Conservation (phyloP, 1,140 invertebrate species). For the Paralvinella palmiformis region DNA sequence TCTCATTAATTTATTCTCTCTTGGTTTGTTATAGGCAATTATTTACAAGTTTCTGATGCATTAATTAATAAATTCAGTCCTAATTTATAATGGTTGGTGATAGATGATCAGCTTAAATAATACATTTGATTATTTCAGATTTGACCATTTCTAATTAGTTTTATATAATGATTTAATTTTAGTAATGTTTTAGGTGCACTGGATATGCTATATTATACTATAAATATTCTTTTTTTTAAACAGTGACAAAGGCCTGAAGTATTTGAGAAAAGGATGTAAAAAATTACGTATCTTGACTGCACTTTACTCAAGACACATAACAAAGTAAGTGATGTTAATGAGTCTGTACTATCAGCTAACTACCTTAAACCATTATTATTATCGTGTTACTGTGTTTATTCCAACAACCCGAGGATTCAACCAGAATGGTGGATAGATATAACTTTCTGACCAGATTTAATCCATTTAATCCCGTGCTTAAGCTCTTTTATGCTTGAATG, state of each 20-base stretch:
- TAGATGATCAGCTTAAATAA: background rate
- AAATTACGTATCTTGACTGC: constrained; percentile 39
- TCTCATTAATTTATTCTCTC: background rate
- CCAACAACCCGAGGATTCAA: too few relatives aligned
- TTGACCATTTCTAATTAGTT: background rate
- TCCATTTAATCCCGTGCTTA: too few relatives aligned
- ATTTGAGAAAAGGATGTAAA: constrained; percentile 47
- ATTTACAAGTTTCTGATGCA: background rate
- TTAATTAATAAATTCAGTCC: background rate
- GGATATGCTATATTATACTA: background rate
- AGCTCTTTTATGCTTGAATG: too few relatives aligned
- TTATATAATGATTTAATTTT: background rate
- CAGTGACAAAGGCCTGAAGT: constrained; percentile 49
- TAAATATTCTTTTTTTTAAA: constrained; percentile 16
- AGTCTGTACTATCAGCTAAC: too few relatives aligned
- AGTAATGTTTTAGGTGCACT: background rate
- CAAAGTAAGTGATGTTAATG: constrained; percentile 35
- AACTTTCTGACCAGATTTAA: too few relatives aligned
- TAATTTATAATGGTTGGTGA: background rate
- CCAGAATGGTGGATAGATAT: too few relatives aligned
- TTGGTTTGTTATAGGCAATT: background rate
- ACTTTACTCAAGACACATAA: constrained; percentile 45
- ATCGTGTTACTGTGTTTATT: too few relatives aligned
- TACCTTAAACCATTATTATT: too few relatives aligned
- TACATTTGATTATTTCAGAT: background rate